Percentiles rank a stretch among this genome's conserved stretches.
Conservation (phyloP, 1,140 invertebrate species). For the Nephotettix cincticeps region DNA sequence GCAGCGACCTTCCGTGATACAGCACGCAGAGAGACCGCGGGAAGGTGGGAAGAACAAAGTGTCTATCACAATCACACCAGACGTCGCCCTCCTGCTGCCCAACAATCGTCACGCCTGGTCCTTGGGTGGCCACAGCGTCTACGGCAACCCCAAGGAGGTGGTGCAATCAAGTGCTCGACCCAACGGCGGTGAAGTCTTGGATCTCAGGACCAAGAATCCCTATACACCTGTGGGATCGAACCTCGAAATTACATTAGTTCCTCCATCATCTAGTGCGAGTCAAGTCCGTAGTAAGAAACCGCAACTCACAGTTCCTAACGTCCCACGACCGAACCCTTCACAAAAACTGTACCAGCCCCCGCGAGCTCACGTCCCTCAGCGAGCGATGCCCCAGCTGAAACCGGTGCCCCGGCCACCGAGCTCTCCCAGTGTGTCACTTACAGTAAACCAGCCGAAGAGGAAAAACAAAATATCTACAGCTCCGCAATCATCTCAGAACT, state of each 20-base stretch:
- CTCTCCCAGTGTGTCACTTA: slow-evolving; percentile 14
- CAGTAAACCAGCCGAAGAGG: slow-evolving; percentile 12
- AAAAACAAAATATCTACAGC: background rate
- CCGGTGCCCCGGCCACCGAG: background rate
- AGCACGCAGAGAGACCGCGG: slow-evolving; percentile 29
- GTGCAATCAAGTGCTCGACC: slow-evolving; percentile 50
- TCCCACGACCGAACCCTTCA: background rate
- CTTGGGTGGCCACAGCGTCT: slow-evolving; percentile 60
- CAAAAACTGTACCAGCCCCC: slow-evolving; percentile 16
- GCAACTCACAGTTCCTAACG: background rate
- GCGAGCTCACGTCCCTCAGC: background rate
- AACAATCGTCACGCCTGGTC: slow-evolving; percentile 21
- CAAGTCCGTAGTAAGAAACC: background rate
- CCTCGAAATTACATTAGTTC: slow-evolving; percentile 61
- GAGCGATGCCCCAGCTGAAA: background rate
- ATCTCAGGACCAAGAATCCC: slow-evolving; percentile 40
- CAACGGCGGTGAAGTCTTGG: slow-evolving; percentile 43
- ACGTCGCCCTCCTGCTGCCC: slow-evolving; percentile 49
- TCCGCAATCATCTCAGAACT: slow-evolving; percentile 39
- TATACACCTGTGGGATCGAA: slow-evolving; percentile 52
- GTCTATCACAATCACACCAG: slow-evolving; percentile 56
- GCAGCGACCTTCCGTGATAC: slow-evolving; percentile 45
- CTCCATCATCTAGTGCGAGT: slow-evolving; percentile 17
- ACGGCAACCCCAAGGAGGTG: slow-evolving; percentile 68
- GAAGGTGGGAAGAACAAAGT: slow-evolving; percentile 40